Evolutionary conservation across 2,113 vertebrate genomes (phyloP), one percentile per base, ranked within the genome.

Genomic region (Peromyscus californicus): DNA sequence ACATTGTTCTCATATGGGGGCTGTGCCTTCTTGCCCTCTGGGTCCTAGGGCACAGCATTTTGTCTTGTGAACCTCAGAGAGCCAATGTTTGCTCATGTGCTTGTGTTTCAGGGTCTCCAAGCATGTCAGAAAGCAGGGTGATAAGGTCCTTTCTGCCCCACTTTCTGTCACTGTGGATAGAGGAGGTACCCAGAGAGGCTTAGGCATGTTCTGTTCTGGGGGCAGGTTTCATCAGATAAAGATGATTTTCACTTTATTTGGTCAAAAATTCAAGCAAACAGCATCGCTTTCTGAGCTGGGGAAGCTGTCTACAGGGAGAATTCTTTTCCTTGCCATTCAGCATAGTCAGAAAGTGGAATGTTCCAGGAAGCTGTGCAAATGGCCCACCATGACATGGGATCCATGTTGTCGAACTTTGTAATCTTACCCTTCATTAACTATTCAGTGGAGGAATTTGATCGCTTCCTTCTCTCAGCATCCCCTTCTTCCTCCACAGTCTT

Each of bases 361-460:
- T 96, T 85, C 94, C 89, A 63, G 42, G 42, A 84, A 1, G 0
- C 84, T 29, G 29, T 69, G 48, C 90, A 98, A 97, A 97, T 86
- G 95, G 98, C 92, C 59, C 88, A 85, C 78, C 5, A 87, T 93
- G 97, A 96, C 97, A 98, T 24, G 86, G 92, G 95, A 98, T 96
- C 94, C 95, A 45, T 1, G 22, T 96, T 98, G 97, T 97, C 96
- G 36, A 96, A 95, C 97, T 79, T 80, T 97, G 98, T 99, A 99
- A 99, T 98, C 98, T 98, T 98, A 99, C 87, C 98, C 96, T 94
- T 79, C 59, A 83, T 98, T 97, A 98, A 99, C 98, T 98, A 99
- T 99, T 98, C 97, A 99, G 45, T 13, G 61, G 92, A 3, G 94
- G 16, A 84, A 98, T 97, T 97, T 74, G 98, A 99, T 98, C 98